Evolutionary conservation across 1,140 invertebrate species (phyloP), one percentile per base, ranked within the genome.

Genomic region (Drosophila athabasca): DNA sequence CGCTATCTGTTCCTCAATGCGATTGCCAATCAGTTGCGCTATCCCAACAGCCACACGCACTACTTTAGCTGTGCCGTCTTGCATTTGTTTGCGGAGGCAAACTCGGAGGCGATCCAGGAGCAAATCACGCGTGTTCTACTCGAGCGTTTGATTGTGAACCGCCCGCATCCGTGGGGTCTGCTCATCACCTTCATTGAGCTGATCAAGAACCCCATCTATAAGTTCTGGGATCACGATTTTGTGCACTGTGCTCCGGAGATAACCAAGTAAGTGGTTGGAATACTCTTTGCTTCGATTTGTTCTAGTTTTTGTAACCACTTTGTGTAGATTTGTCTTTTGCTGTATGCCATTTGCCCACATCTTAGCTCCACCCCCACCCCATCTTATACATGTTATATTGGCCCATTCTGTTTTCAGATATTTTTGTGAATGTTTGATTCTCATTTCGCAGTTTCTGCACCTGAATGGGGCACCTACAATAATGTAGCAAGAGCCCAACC

Each of bases 141-240:
- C 17, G 99, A 99, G 92, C 93, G 99, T 81, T 93, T 99, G 15
- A 99, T 99, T 71, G 98, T 99, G 0, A 99, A 99, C 92, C 94
- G 99, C 67, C 99, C 99, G 7, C 99, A 99, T 93, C 99, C 99
- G 1, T 99, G 99, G 99, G 99, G 99, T 29, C 93, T 99, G 8
- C 93, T 99, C 6, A 98, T 99, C 50, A 99, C 99, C 0, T 99
- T 99, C 92, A 99, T 99, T 80, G 99, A 99, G 93, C 94, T 99
- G 15, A 99, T 99, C 80, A 99, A 99, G 90, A 99, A 99, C 93
- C 97, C 97, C 9, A 96, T 95, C n/a, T 99, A 99, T 93, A 99
- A 99, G 92, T 99, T 99, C 92, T 99, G 98, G 98, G 95, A 96
- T 55, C 98, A 99, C 90, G 98, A 99, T 76, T 99, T 99, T 93